Evolutionary conservation across 2,888 invertebrate genomes (phyloP), one percentile per base, ranked within the genome.

Genomic region (Drosophila siamana): DNA sequence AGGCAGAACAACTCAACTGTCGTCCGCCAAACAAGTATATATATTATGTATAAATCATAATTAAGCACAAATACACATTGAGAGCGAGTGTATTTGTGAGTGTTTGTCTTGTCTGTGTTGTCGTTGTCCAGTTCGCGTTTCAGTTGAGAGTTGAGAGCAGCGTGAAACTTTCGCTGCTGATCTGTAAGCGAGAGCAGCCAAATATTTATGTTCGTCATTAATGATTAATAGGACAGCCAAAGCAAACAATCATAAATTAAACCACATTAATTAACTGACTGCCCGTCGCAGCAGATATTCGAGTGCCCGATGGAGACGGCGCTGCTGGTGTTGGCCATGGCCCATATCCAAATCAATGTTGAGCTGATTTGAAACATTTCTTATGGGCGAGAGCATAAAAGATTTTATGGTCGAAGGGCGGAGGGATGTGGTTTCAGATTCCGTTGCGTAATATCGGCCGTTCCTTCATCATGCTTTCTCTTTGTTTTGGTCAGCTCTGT

Each of bases 161-260:
- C 55, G n/a, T n/a, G 19, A 76, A 77, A 79, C 47, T 79, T 79
- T 70, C 68, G 26, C 66, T 66, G 75, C 71, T 73, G 80, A 77
- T 76, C 73, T 59, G 70, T 69, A 66, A 67, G 69, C 63, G 71
- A 67, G 65, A 63, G 71, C 71, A 48, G 66, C 70, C 80, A 80
- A 80, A 79, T 80, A 79, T 79, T 79, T 80, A 80, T 80, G 77
- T 80, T 79, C 77, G 74, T 71, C 79, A 77, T 79, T 80, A 80
- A 80, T 80, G 80, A 80, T 80, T 80, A 78, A 80, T 80, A 61
- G 75, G 65, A 60, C 40, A 67, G 71, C 44, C 52, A 59, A 74
- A 26, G 52, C 80, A 80, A 80, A 80, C 78, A 80, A 63, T 78
- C 78, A 80, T 80, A 80, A 80, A 80, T 80, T 80, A 75, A 80